Evolutionary conservation across 2,113 vertebrate species (phyloP).

Genomic region (Galemys pyrenaicus): DNA sequence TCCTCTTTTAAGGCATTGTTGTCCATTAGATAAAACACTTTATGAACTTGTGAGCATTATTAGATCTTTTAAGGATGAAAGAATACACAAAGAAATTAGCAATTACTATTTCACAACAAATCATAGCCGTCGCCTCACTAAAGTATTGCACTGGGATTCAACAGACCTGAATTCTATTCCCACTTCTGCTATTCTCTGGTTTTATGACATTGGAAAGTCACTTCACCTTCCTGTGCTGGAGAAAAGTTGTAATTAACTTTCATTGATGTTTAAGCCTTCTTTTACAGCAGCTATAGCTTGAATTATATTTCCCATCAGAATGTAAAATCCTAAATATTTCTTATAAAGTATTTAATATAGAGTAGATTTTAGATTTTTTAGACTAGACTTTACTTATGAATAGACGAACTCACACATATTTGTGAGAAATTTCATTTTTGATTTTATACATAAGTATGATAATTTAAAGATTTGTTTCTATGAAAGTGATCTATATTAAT

Average conservation of each 20-base stretch:
- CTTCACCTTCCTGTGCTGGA: constrained; percentile 58
- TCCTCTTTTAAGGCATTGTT: background rate
- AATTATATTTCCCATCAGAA: constrained; percentile 20
- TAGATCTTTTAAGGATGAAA: constrained; percentile 62
- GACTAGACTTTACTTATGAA: background rate
- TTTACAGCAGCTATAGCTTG: constrained; percentile 25
- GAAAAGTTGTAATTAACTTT: constrained; percentile 69
- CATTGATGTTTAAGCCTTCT: constrained; percentile 25
- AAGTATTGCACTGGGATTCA: constrained; percentile 51
- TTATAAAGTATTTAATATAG: background rate
- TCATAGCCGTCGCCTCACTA: constrained; percentile 48
- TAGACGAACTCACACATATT: background rate
- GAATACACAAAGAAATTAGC: constrained; percentile 62
- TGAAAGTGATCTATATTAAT: background rate
- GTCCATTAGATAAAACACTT: constrained; percentile 38
- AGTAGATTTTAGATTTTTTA: background rate
- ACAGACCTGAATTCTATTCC: constrained; percentile 61
- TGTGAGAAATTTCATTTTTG: background rate
- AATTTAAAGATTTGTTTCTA: background rate
- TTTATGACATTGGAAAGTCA: constrained; percentile 70
- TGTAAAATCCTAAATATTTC: constrained; percentile 39
- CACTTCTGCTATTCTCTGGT: constrained; percentile 50
- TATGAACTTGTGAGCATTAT: constrained; percentile 62
- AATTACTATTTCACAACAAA: constrained; percentile 71
- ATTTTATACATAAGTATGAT: background rate